Percentiles rank a stretch among this genome's conserved stretches.
Evolutionary conservation across 2,797 vertebrate genomes (phyloP).

Genomic region (Sebastiscus tertius): DNA sequence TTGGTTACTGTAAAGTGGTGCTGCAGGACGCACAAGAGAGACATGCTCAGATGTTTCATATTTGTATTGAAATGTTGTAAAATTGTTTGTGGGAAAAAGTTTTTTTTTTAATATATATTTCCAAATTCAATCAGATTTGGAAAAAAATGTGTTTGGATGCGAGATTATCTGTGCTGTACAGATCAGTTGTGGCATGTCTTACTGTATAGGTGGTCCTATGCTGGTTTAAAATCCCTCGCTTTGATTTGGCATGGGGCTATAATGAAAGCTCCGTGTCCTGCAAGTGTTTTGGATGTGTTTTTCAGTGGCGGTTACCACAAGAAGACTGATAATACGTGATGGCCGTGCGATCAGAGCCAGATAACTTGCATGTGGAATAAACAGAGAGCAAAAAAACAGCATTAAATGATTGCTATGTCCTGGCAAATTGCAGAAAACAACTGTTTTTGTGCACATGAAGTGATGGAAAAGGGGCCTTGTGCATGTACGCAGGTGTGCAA

Average conservation of each 20-base stretch:
- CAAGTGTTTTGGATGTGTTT: conserved; percentile 35
- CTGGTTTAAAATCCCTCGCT: neutral
- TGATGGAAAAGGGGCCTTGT: neutral
- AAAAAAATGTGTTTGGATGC: neutral
- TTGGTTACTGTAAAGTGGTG: neutral
- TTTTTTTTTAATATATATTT: neutral
- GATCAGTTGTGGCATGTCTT: neutral
- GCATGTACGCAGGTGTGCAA: neutral
- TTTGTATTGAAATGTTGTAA: neutral
- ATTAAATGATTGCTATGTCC: neutral
- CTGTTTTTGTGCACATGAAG: neutral
- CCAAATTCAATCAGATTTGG: neutral
- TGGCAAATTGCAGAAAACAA: neutral
- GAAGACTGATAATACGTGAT: neutral
- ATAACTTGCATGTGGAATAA: neutral
- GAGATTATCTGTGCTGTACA: neutral
- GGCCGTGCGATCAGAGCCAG: neutral
- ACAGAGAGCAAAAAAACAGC: neutral
- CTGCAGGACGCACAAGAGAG: neutral
- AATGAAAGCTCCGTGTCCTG: conserved; percentile 12
- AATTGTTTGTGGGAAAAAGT: neutral
- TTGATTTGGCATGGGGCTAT: conserved; percentile 26
- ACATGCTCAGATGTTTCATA: neutral
- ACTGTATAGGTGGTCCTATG: neutral
- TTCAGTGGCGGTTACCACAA: neutral